Evolutionary conservation across 35 echinoderm and acorn worm species (phyloP), one percentile per base, ranked within the genome.

Genomic region (Chiridota heheva): DNA sequence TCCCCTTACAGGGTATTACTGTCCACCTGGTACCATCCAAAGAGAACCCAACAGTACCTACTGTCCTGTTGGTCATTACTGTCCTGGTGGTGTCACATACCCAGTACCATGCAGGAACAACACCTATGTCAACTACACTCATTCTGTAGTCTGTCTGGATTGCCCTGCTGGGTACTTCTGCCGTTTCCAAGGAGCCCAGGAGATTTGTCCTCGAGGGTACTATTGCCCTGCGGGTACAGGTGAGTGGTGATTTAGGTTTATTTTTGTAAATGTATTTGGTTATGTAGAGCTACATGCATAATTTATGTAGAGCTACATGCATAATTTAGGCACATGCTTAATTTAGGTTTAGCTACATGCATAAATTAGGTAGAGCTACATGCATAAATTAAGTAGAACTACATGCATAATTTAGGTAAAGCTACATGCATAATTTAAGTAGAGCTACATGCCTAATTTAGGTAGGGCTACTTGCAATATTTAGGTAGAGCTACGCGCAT

Each of bases 41-140:
- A 69, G 74, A 60, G 94, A 97, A 70, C 88, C 94, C 46, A 79
- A 79, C 15, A 29, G 68, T 35, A 97, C 89, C 32, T 83, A 62
- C 84, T 97, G 94, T 73, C 89, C 85, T 36, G 68, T 97, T 5
- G 94, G 88, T 15, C 63, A 97, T 60, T 97, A 91, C 80, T 97
- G 89, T 49, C 94, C 94, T 2, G 84, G 65, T 27, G 94, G 84
- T 30, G 82, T 91, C 40, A 78, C 84, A 34, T 84, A 84, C 65
- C 94, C 88, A 18, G 84, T 97, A 44, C 94, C 94, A 7, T 91
- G 88, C 33, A 59, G 46, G 26, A 97, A 97, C 80, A 91, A 97
- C 72, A 91, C 89, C 35, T 86, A 97, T 37, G 94, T 91, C 34
- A 97, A 97, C 79, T 84, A 97, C 59, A 97, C 94, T 67, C 89